A percentile compares a stretch with the other conserved stretches of the same genome.
These are phyloP conservation scores for Myopa tessellatipennis DNA, from an alignment of 2,888 invertebrate species.

Conservation along the genomic window DNA sequence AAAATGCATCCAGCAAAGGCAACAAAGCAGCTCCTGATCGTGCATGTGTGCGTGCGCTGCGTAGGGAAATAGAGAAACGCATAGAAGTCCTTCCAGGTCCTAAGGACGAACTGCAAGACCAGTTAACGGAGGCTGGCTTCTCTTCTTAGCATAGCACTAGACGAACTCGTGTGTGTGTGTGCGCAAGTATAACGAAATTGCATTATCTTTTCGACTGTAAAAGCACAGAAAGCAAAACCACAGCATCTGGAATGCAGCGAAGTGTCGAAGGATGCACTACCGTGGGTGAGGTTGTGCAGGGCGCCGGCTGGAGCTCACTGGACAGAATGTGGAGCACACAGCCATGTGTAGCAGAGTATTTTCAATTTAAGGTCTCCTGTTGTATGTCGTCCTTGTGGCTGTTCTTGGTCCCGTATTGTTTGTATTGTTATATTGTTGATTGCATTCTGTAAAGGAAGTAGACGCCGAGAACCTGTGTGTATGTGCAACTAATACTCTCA, in stretches of 20 bases:
- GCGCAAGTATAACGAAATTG: slow-evolving; percentile 38
- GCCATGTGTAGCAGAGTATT: background rate
- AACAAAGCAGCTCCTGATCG: background rate
- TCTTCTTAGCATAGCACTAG: background rate
- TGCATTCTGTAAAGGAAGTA: slow-evolving; percentile 1
- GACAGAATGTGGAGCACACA: background rate
- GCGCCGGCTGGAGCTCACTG: background rate
- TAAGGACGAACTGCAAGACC: slow-evolving; percentile 18
- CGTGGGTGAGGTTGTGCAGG: background rate
- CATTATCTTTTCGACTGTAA: slow-evolving; percentile 35
- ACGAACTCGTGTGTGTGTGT: slow-evolving; percentile 1
- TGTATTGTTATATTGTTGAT: slow-evolving; percentile 17
- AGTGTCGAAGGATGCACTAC: background rate
- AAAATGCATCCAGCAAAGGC: slow-evolving; percentile 37
- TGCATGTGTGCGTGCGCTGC: slow-evolving; percentile 8
- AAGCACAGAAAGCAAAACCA: slow-evolving; percentile 30
- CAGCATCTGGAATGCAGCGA: background rate
- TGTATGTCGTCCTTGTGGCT: slow-evolving; percentile 51
- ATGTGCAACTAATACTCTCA: background rate
- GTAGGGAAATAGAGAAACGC: background rate
- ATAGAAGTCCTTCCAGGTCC: background rate
- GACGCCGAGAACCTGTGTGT: background rate
- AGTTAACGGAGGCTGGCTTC: background rate
- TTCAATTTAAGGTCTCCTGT: background rate
- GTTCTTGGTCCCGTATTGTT: slow-evolving; percentile 6